These are phyloP conservation scores for Trachelus iudaicus DNA, from an alignment of 2,888 invertebrate species.

Conservation along the genomic window DNA sequence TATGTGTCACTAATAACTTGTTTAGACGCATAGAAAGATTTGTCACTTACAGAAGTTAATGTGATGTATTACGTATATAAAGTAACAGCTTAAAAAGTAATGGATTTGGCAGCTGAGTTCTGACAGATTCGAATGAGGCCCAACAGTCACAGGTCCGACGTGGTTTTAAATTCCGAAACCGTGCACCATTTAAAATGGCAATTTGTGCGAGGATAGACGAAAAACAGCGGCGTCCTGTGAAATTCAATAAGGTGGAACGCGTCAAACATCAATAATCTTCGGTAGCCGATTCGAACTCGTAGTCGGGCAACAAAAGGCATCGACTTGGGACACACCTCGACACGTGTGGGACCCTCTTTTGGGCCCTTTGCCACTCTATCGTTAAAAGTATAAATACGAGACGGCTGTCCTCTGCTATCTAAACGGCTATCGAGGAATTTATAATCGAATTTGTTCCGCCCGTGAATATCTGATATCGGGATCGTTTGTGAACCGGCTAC, in stretches of 20 bases:
- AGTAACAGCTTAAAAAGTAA: background rate
- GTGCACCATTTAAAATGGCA: slow-evolving; percentile 10
- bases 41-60: background rate
- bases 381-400: background rate
- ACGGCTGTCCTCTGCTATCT: background rate
- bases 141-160: background rate
- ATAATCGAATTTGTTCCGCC: slow-evolving; percentile 4
- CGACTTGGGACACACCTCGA: background rate
- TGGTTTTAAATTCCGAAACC: background rate
- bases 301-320: background rate
- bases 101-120: background rate
- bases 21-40: background rate
- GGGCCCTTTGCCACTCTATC: background rate
- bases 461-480: background rate
- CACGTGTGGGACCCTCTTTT: background rate
- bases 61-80: background rate
- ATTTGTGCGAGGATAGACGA: slow-evolving; percentile 19
- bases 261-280: slow-evolving; percentile 7
- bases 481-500: background rate
- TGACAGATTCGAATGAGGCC: background rate
- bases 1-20: background rate
- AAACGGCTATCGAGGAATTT: slow-evolving; percentile 1
- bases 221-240: slow-evolving; percentile 21
- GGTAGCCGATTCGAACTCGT: background rate
- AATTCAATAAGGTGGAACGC: slow-evolving; percentile 22